Base-by-base conservation (phyloP, 1,140 invertebrate species). In the Aplysia californica region DNA sequence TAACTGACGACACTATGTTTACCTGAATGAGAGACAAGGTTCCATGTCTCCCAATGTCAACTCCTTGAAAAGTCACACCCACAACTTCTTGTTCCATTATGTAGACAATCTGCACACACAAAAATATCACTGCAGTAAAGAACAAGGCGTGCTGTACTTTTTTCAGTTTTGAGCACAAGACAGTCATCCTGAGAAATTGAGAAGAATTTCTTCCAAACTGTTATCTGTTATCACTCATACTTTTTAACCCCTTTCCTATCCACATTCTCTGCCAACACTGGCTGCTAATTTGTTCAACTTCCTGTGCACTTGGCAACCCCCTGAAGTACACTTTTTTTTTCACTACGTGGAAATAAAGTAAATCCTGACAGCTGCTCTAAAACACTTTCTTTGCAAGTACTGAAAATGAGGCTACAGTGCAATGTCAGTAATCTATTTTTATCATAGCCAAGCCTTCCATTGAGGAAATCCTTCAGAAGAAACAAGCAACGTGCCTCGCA, bases 1-100 rank as follows among this genome's bases (percentile, higher is more conserved):
- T n/a, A n/a, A n/a, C n/a, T n/a, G n/a, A n/a, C n/a, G n/a, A n/a
- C n/a, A n/a, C n/a, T n/a, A n/a, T n/a, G n/a, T 26, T 2, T 26
- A 68, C 66, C 68, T 70, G 41, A 5, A 70, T 56, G 10, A 70
- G 15, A 18, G 68, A 70, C 21, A 70, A 44, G n/a, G 44, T 70
- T 2, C 68, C 68, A 70, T 56, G 33, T 56, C 68, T 70, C 21
- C 68, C 68, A 33, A 70, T 55, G 26, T 56, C 26, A 4, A 70
- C 68, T 3, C 68, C 68, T 26, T 70, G 44, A 55, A 70, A 70
- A 20, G 3, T 18, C 50, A 70, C 26, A n/a, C 68, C 68, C 33
- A 70, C 68, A 31, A 35, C 68, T 2, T 31, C 26, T 23, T 70
- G 68, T 33, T 58, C 44, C 68, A 70, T 50, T 20, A 70, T 70